phyloP scores from a whole-genome alignment of 2,888 invertebrate species.

The Gandaritis pyraliata region DNA sequence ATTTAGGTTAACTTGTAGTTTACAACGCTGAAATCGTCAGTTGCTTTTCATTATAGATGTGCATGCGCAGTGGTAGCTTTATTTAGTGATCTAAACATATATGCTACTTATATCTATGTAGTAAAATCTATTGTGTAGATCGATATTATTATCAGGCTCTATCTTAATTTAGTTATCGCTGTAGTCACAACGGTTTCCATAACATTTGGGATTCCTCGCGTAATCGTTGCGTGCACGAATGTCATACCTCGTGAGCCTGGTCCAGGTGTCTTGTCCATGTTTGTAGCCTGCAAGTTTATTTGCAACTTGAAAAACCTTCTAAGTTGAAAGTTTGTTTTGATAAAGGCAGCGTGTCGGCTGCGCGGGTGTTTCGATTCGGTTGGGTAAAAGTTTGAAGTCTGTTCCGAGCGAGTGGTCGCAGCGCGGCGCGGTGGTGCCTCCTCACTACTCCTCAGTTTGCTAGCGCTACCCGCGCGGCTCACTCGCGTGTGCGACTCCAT shows the following conservation, averaged over 20 bases:
- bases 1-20: conserved; percentile 48
- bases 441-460: conserved; percentile 79
- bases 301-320: conserved; percentile 70
- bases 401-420: conserved; percentile 68
- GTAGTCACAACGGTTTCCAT: conserved; percentile 46
- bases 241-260: conserved; percentile 74
- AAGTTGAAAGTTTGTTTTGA: conserved; percentile 55
- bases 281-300: conserved; percentile 72
- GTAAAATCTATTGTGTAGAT: conserved; percentile 13
- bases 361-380: conserved; percentile 63
- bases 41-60: conserved; percentile 21
- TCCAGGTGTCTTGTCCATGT: conserved; percentile 73
- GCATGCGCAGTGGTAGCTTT: conserved; percentile 1
- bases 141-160: conserved; percentile 29
- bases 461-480: conserved; percentile 79
- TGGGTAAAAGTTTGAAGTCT: conserved; percentile 81
- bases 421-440: no score
- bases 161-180: conserved; percentile 46
- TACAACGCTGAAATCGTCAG: conserved; percentile 25
- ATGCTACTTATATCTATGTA: no score
- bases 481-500: conserved; percentile 65
- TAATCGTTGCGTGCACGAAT: conserved; percentile 68
- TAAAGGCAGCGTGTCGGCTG: conserved; percentile 44
- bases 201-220: conserved; percentile 49
- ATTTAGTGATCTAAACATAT: no score